Base-by-base conservation (phyloP, 37 sponge, comb jelly and placozoan species). In the Agelas oroides region DNA sequence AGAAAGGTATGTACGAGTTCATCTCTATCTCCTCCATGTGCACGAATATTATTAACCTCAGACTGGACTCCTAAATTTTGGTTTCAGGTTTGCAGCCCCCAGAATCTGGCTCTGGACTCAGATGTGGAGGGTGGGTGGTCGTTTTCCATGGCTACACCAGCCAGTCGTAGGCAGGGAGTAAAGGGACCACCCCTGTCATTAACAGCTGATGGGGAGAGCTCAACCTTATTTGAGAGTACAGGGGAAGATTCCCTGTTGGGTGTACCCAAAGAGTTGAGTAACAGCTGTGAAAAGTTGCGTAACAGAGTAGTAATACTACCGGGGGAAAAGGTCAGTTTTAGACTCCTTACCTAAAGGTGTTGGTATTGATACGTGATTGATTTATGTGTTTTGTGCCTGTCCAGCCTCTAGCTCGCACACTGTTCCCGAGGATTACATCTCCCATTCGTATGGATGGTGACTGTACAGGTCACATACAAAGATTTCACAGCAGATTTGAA, bases 61-160 rank as follows among this genome's bases (percentile, higher is more conserved):
- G n/a, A n/a, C n/a, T n/a, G n/a, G n/a, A n/a, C n/a, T n/a, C n/a
- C n/a, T n/a, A n/a, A n/a, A n/a, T n/a, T n/a, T n/a, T n/a, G n/a
- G n/a, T 36, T 12, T 1, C 28, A 87, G 88, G 67, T 80, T 5
- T 31, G 55, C 23, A 62, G 71, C 54, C 75, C 81, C 36, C 20
- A 30, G 1, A 73, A 54, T 32, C 53, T 80, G 53, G 67, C 24
- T 19, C 65, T 87, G 54, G 88, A 80, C 31, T 65, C 66, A 20
- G 88, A 87, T 58, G 62, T 73, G 24, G 62, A 67, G 24, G 63
- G 41, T 80, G 75, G 39, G 68, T 88, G 89, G 89, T 82, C 89
- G 1, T n/a, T 76, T 24, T 88, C 89, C 23, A 88, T 88, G 89
- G 83, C 82, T 34, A 88, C 89, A 61, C 89, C 89, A 38, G 73